These are phyloP conservation scores for Nephrotoma appendiculata DNA, from an alignment of 2,888 invertebrate genomes.

Conservation along the genomic window DNA sequence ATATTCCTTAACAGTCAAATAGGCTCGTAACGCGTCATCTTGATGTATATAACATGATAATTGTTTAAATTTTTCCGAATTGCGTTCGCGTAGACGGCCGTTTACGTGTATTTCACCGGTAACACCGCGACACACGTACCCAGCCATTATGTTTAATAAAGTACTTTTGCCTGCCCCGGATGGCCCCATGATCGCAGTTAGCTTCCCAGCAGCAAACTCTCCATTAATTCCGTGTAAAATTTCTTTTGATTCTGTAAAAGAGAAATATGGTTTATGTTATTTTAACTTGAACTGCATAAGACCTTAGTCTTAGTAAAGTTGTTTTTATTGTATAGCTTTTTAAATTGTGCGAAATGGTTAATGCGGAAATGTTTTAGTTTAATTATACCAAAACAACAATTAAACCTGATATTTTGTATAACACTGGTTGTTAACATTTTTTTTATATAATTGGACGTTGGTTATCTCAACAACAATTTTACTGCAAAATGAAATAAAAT, in stretches of 20 bases:
- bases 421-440: too few relatives aligned
- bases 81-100: constrained; percentile 39
- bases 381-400: too few relatives aligned
- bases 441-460: too few relatives aligned
- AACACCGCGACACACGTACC: constrained; percentile 69
- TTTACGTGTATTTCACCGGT: constrained; percentile 58
- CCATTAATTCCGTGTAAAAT: constrained; percentile 47
- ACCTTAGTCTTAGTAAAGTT: too few relatives aligned
- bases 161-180: constrained; percentile 73
- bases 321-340: too few relatives aligned
- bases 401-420: too few relatives aligned
- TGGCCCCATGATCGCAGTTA: constrained; percentile 50
- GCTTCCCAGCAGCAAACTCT: constrained; percentile 41
- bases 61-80: constrained; percentile 52
- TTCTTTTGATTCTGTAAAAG: constrained; percentile 34
- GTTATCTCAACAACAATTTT: too few relatives aligned
- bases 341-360: too few relatives aligned
- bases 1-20: constrained; percentile 65
- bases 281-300: too few relatives aligned
- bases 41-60: constrained; percentile 80
- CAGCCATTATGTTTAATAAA: constrained; percentile 76
- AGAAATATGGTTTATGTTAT: not conserved
- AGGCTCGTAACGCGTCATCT: constrained; percentile 57
- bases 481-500: too few relatives aligned
- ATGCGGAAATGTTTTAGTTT: too few relatives aligned